A percentile compares a stretch with the other conserved stretches of the same genome.
Evolutionary conservation across 2,888 invertebrate genomes (phyloP).

Genomic region (Rhaphigaster nebulosa): DNA sequence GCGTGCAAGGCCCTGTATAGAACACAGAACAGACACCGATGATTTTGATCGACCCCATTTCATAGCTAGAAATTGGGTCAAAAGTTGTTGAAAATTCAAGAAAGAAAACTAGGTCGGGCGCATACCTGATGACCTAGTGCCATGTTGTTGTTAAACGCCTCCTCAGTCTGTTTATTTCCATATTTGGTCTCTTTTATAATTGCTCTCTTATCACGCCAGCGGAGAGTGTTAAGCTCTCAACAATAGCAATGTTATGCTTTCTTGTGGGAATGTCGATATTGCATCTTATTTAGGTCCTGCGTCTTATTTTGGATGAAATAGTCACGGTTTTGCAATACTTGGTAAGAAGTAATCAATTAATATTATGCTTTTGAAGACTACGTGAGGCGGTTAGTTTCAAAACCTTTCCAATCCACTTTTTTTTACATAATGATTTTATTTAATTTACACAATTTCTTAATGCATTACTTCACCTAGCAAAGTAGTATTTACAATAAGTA

Average conservation of each 20-base stretch:
- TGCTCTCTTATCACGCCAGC: background rate
- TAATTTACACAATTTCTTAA: too few relatives aligned
- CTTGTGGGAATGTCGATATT: background rate
- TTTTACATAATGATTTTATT: too few relatives aligned
- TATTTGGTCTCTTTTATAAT: slow-evolving; percentile 25
- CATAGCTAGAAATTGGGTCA: slow-evolving; percentile 13
- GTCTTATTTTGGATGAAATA: too few relatives aligned
- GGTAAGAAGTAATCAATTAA: too few relatives aligned
- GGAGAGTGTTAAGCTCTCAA: background rate
- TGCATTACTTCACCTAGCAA: too few relatives aligned
- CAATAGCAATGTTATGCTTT: background rate
- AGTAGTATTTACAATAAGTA: too few relatives aligned
- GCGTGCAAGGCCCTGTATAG: background rate
- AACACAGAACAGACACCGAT: background rate
- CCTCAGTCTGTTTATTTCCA: slow-evolving; percentile 49
- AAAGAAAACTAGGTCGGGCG: slow-evolving; percentile 26
- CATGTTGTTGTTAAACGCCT: slow-evolving; percentile 42
- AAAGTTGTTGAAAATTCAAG: slow-evolving; percentile 31
- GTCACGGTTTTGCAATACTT: too few relatives aligned
- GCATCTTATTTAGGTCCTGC: too few relatives aligned
- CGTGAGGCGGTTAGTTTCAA: too few relatives aligned
- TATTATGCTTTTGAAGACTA: too few relatives aligned
- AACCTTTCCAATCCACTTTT: too few relatives aligned
- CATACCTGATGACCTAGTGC: slow-evolving; percentile 6
- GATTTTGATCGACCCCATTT: slow-evolving; percentile 7